Evolutionary conservation across 1,140 invertebrate species (phyloP).

Genomic region (Pogonognathellus flavescens): DNA sequence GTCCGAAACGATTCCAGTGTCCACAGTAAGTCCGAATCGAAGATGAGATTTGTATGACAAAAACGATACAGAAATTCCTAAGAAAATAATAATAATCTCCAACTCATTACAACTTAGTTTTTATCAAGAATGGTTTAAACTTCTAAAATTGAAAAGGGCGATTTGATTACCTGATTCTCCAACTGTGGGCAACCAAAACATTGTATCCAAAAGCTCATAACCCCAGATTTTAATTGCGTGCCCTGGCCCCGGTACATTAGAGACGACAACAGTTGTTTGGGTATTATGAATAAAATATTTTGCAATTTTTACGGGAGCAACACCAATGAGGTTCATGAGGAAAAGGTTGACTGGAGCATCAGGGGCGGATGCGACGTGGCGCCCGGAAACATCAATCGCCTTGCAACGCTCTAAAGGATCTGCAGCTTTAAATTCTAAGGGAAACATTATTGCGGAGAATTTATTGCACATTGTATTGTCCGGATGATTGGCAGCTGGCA

Average conservation of each 20-base stretch:
- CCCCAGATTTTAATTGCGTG: conserved; percentile 60
- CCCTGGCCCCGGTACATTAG: conserved; percentile 61
- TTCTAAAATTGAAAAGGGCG: neutral
- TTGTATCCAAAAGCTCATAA: conserved; percentile 56
- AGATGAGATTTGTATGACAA: conserved; percentile 58
- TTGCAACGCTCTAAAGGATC: conserved; percentile 48
- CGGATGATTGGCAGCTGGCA: conserved; percentile 64
- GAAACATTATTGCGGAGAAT: conserved; percentile 60
- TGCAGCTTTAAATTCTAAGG: conserved; percentile 32
- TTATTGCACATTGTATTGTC: conserved; percentile 64
- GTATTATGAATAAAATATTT: conserved; percentile 60
- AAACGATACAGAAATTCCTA: conserved; percentile 62
- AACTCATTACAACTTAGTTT: too few relatives aligned
- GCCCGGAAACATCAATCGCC: conserved; percentile 47
- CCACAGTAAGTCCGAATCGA: conserved; percentile 62
- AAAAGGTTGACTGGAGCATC: conserved; percentile 63
- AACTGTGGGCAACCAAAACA: conserved; percentile 65
- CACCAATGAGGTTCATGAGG: conserved; percentile 55
- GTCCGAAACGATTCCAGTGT: conserved; percentile 57
- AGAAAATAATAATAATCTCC: neutral
- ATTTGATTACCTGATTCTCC: conserved; percentile 59
- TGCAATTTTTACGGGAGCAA: conserved; percentile 35
- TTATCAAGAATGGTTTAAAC: too few relatives aligned
- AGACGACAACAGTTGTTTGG: conserved; percentile 63
- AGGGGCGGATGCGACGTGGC: conserved; percentile 54